Percentiles rank a stretch among this genome's conserved stretches.
Conservation (phyloP, 2,888 invertebrate genomes). For the Ryuthela nishihirai region DNA sequence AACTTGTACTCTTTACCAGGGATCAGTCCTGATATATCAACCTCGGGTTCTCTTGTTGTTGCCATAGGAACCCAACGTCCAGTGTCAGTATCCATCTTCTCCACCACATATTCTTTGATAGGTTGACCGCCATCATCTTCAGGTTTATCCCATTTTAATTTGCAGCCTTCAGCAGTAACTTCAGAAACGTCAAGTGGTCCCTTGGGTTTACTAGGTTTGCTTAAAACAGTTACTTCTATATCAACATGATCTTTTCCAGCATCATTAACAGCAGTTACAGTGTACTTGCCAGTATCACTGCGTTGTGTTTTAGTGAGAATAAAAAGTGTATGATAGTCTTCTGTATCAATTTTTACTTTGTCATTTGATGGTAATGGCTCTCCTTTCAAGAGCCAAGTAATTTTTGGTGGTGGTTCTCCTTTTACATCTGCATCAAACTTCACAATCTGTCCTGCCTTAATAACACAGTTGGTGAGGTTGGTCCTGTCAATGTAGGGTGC, state of each 20-base stretch:
- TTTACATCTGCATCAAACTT: conserved; percentile 50
- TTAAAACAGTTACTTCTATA: conserved; percentile 76
- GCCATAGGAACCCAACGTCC: conserved; percentile 91
- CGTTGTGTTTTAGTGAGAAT: conserved; percentile 75
- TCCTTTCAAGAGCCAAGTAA: conserved; percentile 79
- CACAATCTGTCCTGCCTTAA: conserved; percentile 52
- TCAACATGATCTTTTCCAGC: conserved; percentile 84
- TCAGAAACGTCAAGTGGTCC: conserved; percentile 90
- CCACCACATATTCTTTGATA: conserved; percentile 88
- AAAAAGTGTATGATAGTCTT: conserved; percentile 87
- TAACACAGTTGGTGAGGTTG: conserved; percentile 48
- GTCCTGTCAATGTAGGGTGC: conserved; percentile 53
- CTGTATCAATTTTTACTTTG: conserved; percentile 74
- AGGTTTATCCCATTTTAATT: conserved; percentile 92
- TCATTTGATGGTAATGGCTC: conserved; percentile 64
- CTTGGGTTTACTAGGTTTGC: conserved; percentile 83
- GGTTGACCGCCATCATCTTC: conserved; percentile 96
- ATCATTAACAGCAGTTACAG: conserved; percentile 87
- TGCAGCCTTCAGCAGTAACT: conserved; percentile 86
- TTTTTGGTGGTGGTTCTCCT: conserved; percentile 53
- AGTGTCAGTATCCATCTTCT: conserved; percentile 92
- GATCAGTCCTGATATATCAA: conserved; percentile 81
- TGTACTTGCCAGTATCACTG: conserved; percentile 80
- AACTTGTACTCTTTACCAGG: conserved; percentile 98
- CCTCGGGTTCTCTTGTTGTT: conserved; percentile 70